A percentile compares a stretch with the other conserved stretches of the same genome.
Conservation (phyloP, 1,140 invertebrate species). For the Drosophila orena region DNA sequence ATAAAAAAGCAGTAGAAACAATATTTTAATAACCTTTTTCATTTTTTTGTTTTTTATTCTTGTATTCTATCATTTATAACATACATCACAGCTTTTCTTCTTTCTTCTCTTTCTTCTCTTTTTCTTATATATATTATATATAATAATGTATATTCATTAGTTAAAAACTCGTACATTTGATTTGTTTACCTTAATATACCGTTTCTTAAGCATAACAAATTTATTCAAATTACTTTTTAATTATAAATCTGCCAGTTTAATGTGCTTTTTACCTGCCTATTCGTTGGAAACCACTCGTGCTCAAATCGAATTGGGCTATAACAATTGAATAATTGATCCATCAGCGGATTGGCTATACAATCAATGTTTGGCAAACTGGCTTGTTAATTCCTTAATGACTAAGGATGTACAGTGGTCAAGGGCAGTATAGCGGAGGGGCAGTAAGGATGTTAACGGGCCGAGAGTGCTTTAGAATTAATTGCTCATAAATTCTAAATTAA, state of each 20-base stretch:
- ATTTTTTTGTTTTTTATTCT: background rate
- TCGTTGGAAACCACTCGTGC: conserved; percentile 13
- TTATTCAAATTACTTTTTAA: conserved; percentile 1
- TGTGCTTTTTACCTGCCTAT: background rate
- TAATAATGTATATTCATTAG: background rate
- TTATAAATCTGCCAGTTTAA: conserved; percentile 10
- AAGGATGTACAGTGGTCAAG: no score
- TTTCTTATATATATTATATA: background rate
- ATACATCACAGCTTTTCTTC: background rate
- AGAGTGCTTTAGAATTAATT: conserved; percentile 80
- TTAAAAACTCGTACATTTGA: background rate
- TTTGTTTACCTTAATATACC: background rate
- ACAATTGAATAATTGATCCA: conserved; percentile 71
- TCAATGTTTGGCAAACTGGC: conserved; percentile 57
- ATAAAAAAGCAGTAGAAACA: no score
- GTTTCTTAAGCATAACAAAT: background rate
- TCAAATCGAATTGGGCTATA: conserved; percentile 31
- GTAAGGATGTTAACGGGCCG: conserved; percentile 17
- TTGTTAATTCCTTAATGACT: conserved; percentile 61
- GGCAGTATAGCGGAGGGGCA: background rate
- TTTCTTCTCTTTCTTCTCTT: no score
- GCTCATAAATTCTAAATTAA: conserved; percentile 83
- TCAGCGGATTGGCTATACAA: conserved; percentile 56
- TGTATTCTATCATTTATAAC: background rate
- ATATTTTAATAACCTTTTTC: no score